phyloP scores from a whole-genome alignment of 2,113 vertebrate genomes.

The Hippocampus comes region DNA sequence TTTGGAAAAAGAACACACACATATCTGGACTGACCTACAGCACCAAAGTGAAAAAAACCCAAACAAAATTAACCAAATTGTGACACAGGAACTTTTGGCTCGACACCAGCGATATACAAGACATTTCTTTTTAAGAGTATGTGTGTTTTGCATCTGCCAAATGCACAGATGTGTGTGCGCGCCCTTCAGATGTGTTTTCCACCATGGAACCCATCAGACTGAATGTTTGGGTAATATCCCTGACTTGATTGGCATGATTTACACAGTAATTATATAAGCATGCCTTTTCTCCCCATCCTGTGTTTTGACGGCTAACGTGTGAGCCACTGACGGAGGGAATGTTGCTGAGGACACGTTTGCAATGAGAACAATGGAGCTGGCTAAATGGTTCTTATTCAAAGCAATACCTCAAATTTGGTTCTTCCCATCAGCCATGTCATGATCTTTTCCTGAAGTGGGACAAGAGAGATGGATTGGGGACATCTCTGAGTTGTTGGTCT shows the following conservation, averaged over 20 bases:
- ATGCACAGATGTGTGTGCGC: neutral
- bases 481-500: too few species aligned
- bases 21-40: too few species aligned
- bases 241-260: conserved; percentile 47
- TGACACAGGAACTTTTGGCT: too few species aligned
- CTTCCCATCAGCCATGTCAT: neutral
- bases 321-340: conserved; percentile 1
- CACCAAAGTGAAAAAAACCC: too few species aligned
- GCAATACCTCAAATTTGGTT: neutral
- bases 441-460: neutral
- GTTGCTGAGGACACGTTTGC: neutral
- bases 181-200: conserved; percentile 24
- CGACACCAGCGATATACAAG: too few species aligned
- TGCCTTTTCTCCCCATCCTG: neutral
- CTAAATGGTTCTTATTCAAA: neutral
- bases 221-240: conserved; percentile 46
- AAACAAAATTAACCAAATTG: too few species aligned
- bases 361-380: neutral
- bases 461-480: neutral
- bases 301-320: conserved; percentile 26
- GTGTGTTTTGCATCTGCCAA: conserved; percentile 6
- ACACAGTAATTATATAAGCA: conserved; percentile 30
- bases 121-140: neutral
- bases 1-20: too few species aligned
- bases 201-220: conserved; percentile 23